Base-by-base conservation (phyloP, 1,140 invertebrate species). In the Trachymyrmex septentrionalis region DNA sequence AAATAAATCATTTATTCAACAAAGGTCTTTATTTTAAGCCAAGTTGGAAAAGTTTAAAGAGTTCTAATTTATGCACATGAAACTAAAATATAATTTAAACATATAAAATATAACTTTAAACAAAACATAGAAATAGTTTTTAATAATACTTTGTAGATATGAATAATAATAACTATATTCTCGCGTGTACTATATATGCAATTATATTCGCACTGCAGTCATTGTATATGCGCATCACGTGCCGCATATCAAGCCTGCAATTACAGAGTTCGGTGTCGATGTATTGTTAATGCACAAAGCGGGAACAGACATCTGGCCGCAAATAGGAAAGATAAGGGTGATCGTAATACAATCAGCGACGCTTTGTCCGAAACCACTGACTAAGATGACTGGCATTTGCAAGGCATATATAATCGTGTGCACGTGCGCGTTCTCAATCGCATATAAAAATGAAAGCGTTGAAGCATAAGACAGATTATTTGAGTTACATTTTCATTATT, bases 221-320 rank as follows among this genome's bases (percentile, higher is more conserved):
- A 63, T 82, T 90, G 89, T 4, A 87, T 86, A 66, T 94, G 6
- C 66, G 76, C n/a, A 94, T 76, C 16, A 93, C 50, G 1, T 73
- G 69, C 2, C 90, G 19, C 3, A 94, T 34, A 63, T 93, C 87
- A 1, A 63, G n/a, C 1, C 81, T 61, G 27, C 86, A 92, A 34
- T 66, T 81, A 14, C 34, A 16, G 0, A 76, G 61, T 61, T 90
- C 73, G 7, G 78, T 71, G 3, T 88, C 87, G 6, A 94, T 86
- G 10, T 24, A 9, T 90, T 85, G 0, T 78, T 80, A 55, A 94
- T 93, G 55, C 92, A 90, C 19, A 86, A 2, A 24, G 92, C 86
- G 3, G 94, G 88, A 2, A 93, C 88, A 7, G 93, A 90, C 87
- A 94, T 89, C 86, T 93, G 92, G 5, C 93, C 92, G 71, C 92